Percentiles rank a stretch among this genome's conserved stretches.
phyloP scores from a whole-genome alignment of 2,888 invertebrate genomes.

The Protophormia terraenovae region DNA sequence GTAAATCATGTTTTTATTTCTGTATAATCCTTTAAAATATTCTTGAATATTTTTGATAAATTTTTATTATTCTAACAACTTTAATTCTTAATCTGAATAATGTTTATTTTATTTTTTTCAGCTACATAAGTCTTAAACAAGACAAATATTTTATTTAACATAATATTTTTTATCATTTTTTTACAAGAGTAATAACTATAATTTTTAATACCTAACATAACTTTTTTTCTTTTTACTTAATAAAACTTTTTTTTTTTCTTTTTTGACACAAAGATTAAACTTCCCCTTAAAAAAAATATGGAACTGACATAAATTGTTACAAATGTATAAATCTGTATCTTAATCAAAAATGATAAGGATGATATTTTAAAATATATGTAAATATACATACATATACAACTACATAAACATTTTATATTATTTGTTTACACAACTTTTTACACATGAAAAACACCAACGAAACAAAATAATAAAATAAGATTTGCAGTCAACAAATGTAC shows the following conservation, averaged over 20 bases:
- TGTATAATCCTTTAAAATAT: no score
- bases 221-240: neutral
- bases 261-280: neutral
- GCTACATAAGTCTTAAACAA: no score
- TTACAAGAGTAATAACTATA: neutral
- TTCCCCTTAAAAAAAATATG: neutral
- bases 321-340: slow-evolving; percentile 12
- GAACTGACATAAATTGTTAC: slow-evolving; percentile 10
- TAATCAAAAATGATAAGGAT: slow-evolving; percentile 23
- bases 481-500: neutral
- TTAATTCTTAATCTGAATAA: no score
- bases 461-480: neutral
- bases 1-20: no score
- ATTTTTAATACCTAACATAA: neutral
- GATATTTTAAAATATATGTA: neutral
- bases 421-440: neutral
- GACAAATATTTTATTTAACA: no score
- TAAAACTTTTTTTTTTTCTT: neutral
- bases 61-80: no score
- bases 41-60: no score
- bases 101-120: no score
- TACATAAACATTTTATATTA: neutral
- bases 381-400: neutral
- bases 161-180: no score
- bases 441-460: neutral